phyloP scores from a whole-genome alignment of 2,888 invertebrate species.

The Podabrus alpinus region DNA sequence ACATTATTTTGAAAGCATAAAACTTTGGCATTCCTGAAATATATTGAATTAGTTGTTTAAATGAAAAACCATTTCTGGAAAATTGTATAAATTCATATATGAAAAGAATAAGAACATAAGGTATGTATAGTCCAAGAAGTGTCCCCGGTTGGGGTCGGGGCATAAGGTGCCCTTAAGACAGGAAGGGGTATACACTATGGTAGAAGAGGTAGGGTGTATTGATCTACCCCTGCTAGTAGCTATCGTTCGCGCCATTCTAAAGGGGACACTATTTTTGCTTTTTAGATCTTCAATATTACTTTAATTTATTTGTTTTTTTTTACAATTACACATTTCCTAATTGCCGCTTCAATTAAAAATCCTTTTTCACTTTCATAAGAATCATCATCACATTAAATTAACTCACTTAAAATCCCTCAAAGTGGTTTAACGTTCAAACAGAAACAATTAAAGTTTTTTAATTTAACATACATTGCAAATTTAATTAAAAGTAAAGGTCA shows the following conservation, averaged over 20 bases:
- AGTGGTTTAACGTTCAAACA: not conserved
- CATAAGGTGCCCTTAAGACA: slow-evolving; percentile 41
- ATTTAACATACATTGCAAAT: not conserved
- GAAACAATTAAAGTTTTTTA: not conserved
- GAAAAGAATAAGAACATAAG: slow-evolving; percentile 19
- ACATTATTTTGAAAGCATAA: not conserved
- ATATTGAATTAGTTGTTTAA: not conserved
- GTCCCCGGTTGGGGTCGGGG: slow-evolving; percentile 40
- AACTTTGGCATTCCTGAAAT: not conserved
- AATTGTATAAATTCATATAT: slow-evolving; percentile 25
- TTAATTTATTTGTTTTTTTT: slow-evolving; percentile 1
- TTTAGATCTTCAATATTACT: slow-evolving; percentile 31
- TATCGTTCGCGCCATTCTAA: slow-evolving; percentile 37
- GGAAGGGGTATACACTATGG: slow-evolving; percentile 41
- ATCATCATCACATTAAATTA: not conserved
- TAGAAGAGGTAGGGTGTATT: slow-evolving; percentile 42
- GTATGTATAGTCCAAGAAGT: slow-evolving; percentile 32
- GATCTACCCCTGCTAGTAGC: slow-evolving; percentile 41
- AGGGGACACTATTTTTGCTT: slow-evolving; percentile 42
- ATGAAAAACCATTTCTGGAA: slow-evolving; percentile 4
- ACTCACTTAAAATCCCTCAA: not conserved
- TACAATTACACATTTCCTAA: not conserved
- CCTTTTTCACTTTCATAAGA: not conserved
- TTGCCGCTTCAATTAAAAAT: not conserved
- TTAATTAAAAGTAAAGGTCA: not conserved